Percentiles rank a stretch among this genome's conserved stretches.
Conservation (phyloP, 2,888 invertebrate species). For the Xestia rhomboidea region DNA sequence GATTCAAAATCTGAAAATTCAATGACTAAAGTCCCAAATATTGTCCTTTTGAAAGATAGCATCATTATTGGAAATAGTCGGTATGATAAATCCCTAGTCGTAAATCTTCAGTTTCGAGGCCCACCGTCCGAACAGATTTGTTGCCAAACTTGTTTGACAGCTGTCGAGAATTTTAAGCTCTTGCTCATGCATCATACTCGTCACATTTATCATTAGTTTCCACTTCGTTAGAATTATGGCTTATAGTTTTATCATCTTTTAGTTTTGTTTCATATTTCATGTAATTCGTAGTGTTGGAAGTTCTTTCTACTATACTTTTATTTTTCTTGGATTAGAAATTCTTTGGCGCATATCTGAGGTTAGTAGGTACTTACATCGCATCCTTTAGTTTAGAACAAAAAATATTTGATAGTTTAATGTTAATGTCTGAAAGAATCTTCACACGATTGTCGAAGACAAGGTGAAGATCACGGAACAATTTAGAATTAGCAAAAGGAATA, state of each 20-base stretch:
- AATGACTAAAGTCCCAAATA: not conserved
- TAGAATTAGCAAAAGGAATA: not conserved
- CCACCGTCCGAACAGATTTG: conserved; percentile 53
- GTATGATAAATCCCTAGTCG: conserved; percentile 11
- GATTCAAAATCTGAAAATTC: not conserved
- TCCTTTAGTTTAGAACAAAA: not conserved
- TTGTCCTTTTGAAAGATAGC: not conserved
- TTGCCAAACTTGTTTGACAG: conserved; percentile 63
- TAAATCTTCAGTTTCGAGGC: conserved; percentile 46
- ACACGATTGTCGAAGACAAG: too few relatives aligned
- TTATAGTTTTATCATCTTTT: conserved; percentile 28
- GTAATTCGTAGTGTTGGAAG: conserved; percentile 1
- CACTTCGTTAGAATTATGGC: conserved; percentile 45
- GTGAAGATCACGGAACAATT: not conserved
- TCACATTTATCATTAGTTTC: conserved; percentile 53
- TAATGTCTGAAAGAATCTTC: not conserved
- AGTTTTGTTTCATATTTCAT: conserved; percentile 36
- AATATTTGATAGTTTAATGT: not conserved
- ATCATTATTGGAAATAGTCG: not conserved
- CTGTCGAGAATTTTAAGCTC: conserved; percentile 60
- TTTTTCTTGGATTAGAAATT: not conserved
- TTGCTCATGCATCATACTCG: conserved; percentile 42
- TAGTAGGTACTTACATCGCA: not conserved
- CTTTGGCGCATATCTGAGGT: not conserved
- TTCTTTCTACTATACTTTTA: not conserved